Evolutionary conservation across 2,797 vertebrate genomes (phyloP), one percentile per base, ranked within the genome.

Genomic region (Enteromius thamalakanensis): DNA sequence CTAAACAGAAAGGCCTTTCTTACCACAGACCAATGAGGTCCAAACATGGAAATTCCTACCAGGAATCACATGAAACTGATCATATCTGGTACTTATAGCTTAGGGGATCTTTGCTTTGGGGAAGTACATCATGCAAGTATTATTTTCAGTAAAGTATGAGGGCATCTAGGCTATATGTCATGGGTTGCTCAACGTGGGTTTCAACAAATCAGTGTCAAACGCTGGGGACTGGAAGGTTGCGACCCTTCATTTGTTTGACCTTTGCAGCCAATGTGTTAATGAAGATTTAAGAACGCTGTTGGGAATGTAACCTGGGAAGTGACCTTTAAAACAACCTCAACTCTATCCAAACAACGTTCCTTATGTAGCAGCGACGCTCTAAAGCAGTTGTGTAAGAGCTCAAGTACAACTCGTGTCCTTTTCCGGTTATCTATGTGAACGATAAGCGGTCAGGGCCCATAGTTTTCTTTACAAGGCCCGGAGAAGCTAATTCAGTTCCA

Each of bases 1-100:
- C 68, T 12, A 87, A 70, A 94, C 90, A 94, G 86, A 85, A 37
- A 51, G 19, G n/a, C 71, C 89, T 92, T 92, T 94, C 90, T 92
- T 90, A 83, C 70, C 51, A 78, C 9, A 23, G 4, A 76, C 49
- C 23, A 80, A 62, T 32, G 12, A 42, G 1, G 23, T 77, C 83
- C 86, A 65, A 23, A 60, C 4, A 26, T 83, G 83, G 68, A 90
- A 88, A 79, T 68, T 76, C 79, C 81, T 89, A 75, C 80, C 21
- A 64, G 87, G 71, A 79, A 81, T 53, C 78, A 81, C 68, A 86
- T 21, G 8, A 60, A 65, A 51, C 62, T 32, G 74, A 62, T 6
- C 19, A 49, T 49, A 65, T 47, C 72, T 40, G 55, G 45, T 26
- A 40, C 21, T 47, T 10, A 42, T 15, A 74, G 21, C 42, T 62